Percentiles rank a stretch among this genome's conserved stretches.
Conservation (phyloP, 2,888 invertebrate genomes). For the Andrena praecox region DNA sequence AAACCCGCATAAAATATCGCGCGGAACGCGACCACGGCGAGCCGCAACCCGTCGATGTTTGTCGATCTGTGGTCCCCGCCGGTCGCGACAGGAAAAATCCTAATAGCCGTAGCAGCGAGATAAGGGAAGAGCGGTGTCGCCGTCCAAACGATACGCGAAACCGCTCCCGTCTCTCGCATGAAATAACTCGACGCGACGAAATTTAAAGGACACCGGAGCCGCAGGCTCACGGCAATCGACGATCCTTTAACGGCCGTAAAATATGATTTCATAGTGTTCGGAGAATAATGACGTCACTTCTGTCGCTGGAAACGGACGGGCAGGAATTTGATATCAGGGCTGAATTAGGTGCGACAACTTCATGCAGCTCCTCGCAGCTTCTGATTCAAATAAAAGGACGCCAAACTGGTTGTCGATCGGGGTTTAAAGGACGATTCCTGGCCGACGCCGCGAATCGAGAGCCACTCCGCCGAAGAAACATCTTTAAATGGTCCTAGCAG, state of each 20-base stretch:
- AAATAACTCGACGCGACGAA: background rate
- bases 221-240: background rate
- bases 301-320: conserved; percentile 49
- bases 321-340: conserved; percentile 51
- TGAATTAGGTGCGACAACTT: conserved; percentile 58
- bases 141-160: conserved; percentile 19
- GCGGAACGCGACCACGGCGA: background rate
- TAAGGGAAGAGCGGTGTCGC: conserved; percentile 36
- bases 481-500: background rate
- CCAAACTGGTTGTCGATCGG: conserved; percentile 31
- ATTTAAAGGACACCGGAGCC: conserved; percentile 3
- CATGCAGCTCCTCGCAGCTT: conserved; percentile 49
- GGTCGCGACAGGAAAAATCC: conserved; percentile 14
- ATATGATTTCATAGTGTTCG: conserved; percentile 57
- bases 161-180: background rate
- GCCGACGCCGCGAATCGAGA: background rate
- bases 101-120: conserved; percentile 40
- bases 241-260: conserved; percentile 47
- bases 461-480: background rate
- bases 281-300: conserved; percentile 56
- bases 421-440: conserved; percentile 11
- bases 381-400: conserved; percentile 51
- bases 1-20: background rate
- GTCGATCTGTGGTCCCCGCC: conserved; percentile 19
- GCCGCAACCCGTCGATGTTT: background rate